phyloP scores from a whole-genome alignment of 2,797 vertebrate species.

The Sardinella longiceps region DNA sequence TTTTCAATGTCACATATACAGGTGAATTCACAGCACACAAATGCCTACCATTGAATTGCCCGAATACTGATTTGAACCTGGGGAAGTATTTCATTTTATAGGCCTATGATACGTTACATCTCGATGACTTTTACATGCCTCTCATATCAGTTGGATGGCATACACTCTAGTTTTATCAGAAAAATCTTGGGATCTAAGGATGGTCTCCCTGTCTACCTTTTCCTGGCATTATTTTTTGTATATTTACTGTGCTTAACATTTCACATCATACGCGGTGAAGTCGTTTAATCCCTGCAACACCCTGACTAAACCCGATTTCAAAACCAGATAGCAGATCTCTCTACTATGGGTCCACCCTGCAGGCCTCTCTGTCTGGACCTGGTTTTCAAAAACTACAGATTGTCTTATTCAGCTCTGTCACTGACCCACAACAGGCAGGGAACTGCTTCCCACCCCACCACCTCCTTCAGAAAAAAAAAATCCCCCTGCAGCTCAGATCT shows the following conservation, averaged over 20 bases:
- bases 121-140: neutral
- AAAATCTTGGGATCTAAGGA: neutral
- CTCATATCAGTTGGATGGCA: neutral
- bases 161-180: neutral
- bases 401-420: slow-evolving; percentile 62
- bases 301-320: neutral
- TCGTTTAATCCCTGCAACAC: neutral
- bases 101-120: neutral
- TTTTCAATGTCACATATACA: too few relatives aligned
- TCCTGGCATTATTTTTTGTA: neutral
- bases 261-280: neutral
- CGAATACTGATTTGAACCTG: neutral
- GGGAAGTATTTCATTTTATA: neutral
- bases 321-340: neutral
- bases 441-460: slow-evolving; percentile 43
- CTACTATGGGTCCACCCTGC: slow-evolving; percentile 1
- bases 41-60: too few relatives aligned
- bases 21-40: too few relatives aligned
- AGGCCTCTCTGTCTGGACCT: neutral
- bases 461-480: slow-evolving; percentile 25
- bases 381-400: slow-evolving; percentile 49
- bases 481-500: slow-evolving; percentile 29
- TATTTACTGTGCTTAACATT: neutral
- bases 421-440: slow-evolving; percentile 63
- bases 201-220: neutral